A percentile compares a stretch with the other conserved stretches of the same genome.
These are phyloP conservation scores for Cylindroiulus punctatus DNA, from an alignment of 2,888 invertebrate genomes.

Conservation along the genomic window DNA sequence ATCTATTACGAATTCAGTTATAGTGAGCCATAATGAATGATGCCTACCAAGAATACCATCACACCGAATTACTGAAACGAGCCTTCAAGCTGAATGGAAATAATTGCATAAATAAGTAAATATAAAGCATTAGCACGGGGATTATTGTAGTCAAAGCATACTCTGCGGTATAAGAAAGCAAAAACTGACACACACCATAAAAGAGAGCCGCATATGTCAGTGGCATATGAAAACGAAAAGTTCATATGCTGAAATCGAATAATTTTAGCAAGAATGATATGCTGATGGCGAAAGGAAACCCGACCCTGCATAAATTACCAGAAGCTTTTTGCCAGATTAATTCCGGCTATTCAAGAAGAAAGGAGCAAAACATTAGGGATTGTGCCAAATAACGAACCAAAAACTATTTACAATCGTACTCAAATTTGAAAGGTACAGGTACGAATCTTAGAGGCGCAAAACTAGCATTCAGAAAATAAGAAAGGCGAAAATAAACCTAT, in stretches of 20 bases:
- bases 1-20: background rate
- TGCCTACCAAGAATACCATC: background rate
- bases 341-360: background rate
- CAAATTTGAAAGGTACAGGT: too few species aligned
- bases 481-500: too few species aligned
- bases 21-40: background rate
- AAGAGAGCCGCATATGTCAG: background rate
- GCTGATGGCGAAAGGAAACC: background rate
- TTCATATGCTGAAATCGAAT: background rate
- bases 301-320: background rate
- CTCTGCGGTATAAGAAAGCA: background rate
- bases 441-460: too few species aligned
- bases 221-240: background rate
- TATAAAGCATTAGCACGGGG: background rate
- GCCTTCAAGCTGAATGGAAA: background rate
- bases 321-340: slow-evolving; percentile 2
- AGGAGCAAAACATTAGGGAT: background rate
- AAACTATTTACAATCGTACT: too few species aligned
- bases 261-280: background rate
- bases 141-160: background rate
- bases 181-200: background rate
- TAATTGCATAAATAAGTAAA: slow-evolving; percentile 41
- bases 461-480: too few species aligned
- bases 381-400: too few species aligned
- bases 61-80: background rate